These are phyloP conservation scores for Drosophila sordidapex DNA, from an alignment of 2,888 invertebrate species.

Conservation along the genomic window DNA sequence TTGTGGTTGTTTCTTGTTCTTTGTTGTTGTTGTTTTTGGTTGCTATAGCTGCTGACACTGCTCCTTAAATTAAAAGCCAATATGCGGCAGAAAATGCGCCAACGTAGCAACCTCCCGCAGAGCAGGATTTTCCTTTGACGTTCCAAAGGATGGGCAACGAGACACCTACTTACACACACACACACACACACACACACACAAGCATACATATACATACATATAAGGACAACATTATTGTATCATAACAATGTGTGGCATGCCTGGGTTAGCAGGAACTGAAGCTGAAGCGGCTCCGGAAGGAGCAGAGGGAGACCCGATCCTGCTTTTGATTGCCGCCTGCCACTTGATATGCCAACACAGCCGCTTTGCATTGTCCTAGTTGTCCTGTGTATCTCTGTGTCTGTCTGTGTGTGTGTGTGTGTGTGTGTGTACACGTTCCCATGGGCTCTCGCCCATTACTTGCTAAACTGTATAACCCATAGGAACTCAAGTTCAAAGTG, in stretches of 20 bases:
- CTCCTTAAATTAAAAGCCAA: slow-evolving; percentile 76
- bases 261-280: slow-evolving; percentile 26
- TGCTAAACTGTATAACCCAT: slow-evolving; percentile 30
- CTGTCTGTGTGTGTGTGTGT: slow-evolving; percentile 22
- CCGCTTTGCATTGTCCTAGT: slow-evolving; percentile 23
- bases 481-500: slow-evolving; percentile 49
- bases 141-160: slow-evolving; percentile 22
- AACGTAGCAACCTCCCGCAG: slow-evolving; percentile 59
- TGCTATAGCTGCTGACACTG: slow-evolving; percentile 66
- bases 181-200: too few species aligned
- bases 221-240: slow-evolving; percentile 54
- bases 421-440: slow-evolving; percentile 42
- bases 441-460: slow-evolving; percentile 56
- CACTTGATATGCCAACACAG: slow-evolving; percentile 57
- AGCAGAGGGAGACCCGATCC: slow-evolving; percentile 13
- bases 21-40: slow-evolving; percentile 21
- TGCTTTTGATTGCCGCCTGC: slow-evolving; percentile 65
- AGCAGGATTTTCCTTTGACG: slow-evolving; percentile 23
- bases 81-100: slow-evolving; percentile 69
- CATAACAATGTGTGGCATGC: slow-evolving; percentile 52
- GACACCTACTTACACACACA: background rate
- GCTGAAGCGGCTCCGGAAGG: background rate
- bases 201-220: background rate
- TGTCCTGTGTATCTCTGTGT: background rate
- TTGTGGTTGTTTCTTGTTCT: background rate